Base-by-base conservation (phyloP, 2,113 vertebrate genomes). In the Plecotus auritus region DNA sequence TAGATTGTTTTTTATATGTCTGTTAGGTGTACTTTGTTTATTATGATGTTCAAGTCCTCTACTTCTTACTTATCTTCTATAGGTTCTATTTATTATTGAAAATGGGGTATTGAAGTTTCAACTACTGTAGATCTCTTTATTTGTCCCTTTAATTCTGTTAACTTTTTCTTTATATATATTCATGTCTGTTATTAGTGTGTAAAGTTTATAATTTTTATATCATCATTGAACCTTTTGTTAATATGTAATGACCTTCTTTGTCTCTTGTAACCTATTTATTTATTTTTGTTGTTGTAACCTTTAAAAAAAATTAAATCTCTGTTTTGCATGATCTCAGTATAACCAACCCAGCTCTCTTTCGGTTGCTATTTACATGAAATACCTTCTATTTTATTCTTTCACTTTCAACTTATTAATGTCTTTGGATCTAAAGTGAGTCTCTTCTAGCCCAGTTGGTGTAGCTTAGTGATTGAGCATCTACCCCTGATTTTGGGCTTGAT, bases 101-200 rank as follows among this genome's bases (percentile, higher is more conserved):
- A 74, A 32, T 42, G 3, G 11, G 23, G 8, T 92, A 77, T 67
- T 95, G 61, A 85, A 40, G 69, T 84, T 88, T 93, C 40, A 66
- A 26, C 2, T 86, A 13, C 30, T 72, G 26, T 90, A 73, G 70
- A 95, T 87, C n/a, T 73, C 64, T 83, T 90, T 90, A 74, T 80
- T 37, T 32, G 7, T 90, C 47, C 32, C 61, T 80, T 67, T 88
- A 54, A 45, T 93, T 88, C 61, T 82, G 28, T 61, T 7, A 22
- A 11, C 23, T 64, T 93, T 96, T 82, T 22, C 35, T 30, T 90
- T 47, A 69, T 45, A 9, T 95, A 84, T 91, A 85, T 91, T 95
- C 54, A 87, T 37, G 10, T 84, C 26, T 78, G 4, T 73, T 87
- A 61, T 64, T 90, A 77, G 26, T 76, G 14, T 77, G 16, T 76